Conservation (phyloP, 2,797 vertebrate species). For the Triplophysa bombifrons region DNA sequence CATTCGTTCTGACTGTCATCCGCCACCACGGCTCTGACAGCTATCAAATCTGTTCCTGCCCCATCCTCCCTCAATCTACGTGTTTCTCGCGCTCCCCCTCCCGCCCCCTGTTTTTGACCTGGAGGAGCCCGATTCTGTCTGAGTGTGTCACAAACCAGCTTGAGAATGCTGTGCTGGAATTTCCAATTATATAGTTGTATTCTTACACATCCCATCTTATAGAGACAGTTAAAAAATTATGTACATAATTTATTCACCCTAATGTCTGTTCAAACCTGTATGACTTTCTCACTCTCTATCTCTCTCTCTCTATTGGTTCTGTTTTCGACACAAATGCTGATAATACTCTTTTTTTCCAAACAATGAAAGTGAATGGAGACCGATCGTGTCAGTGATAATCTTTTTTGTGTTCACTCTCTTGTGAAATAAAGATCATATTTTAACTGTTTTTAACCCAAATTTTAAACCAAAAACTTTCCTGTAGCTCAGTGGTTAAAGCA, state of each 20-base stretch:
- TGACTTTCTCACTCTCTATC: too few relatives aligned
- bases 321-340: too few relatives aligned
- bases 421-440: too few relatives aligned
- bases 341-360: too few relatives aligned
- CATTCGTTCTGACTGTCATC: constrained; percentile 69
- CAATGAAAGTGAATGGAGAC: too few relatives aligned
- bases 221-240: neutral
- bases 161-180: constrained; percentile 9
- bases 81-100: neutral
- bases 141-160: constrained; percentile 22
- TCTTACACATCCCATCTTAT: neutral
- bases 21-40: constrained; percentile 56
- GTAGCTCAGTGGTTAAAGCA: too few relatives aligned
- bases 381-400: too few relatives aligned
- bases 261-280: too few relatives aligned
- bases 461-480: too few relatives aligned
- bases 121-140: constrained; percentile 27
- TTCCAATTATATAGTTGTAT: neutral
- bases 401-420: too few relatives aligned
- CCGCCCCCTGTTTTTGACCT: constrained; percentile 2
- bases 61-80: constrained; percentile 39
- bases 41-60: constrained; percentile 56
- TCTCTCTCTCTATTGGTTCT: too few relatives aligned
- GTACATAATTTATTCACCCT: neutral
- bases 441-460: too few relatives aligned